Base-by-base conservation (phyloP, 2,113 vertebrate genomes). In the Oxyruncus cristatus region DNA sequence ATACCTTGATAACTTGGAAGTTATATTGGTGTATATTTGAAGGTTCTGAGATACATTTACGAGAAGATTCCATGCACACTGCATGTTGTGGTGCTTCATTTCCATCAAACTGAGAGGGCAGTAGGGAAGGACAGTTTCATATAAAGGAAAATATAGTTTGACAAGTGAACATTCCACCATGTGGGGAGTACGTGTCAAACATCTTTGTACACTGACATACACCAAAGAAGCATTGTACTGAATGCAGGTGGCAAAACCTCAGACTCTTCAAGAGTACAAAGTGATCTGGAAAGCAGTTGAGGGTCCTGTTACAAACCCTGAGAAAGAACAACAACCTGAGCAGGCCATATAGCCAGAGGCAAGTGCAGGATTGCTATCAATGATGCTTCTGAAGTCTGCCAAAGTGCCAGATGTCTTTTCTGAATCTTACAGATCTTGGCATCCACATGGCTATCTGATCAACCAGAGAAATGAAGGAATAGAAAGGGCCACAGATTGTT, bases 321-420 rank as follows among this genome's bases (percentile, higher is more conserved):
- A 62, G 28, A 85, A 78, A 55, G 27, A n/a, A 50, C 53, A 42
- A 27, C 42, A 87, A 5, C 41, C 6, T 23, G 26, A 91, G 49
- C 28, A 88, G 61, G 41, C 87, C 50, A 70, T 17, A 70, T 17
- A 79, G 62, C 55, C 70, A 89, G 53, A 82, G 46, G 24, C 23
- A 47, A 87, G n/a, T 11, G 27, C 32, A 82, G 30, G 22, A 47
- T 42, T 84, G 21, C 53, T 91, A 32, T 50, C 58, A 86, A 74
- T 53, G 27, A 75, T 37, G 15, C 3, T 87, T 87, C 66, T 74
- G 33, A 89, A 88, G 46, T 49, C 32, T 79, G 52, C 13, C 72
- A 89, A 84, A 72, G 65, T 50, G n/a, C 21, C 49, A 90, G 41
- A 92, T 53, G 26, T 75, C 18, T 80, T 72, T 85, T 88, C 44